Evolutionary conservation across 2,113 vertebrate genomes (phyloP), one percentile per base, ranked within the genome.

Genomic region (Ictalurus punctatus): DNA sequence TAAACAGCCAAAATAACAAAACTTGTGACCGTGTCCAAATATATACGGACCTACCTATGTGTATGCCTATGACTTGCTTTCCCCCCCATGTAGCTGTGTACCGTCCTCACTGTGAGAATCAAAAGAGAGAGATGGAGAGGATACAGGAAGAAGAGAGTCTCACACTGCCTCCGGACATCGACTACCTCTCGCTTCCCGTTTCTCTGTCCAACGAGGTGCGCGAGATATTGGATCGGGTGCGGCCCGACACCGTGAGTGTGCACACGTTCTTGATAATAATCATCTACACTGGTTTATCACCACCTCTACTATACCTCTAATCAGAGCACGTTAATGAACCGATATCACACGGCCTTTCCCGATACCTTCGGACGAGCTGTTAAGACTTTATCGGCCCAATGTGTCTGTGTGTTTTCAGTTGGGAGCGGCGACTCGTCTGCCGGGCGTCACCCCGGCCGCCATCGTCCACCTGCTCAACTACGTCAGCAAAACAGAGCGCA

Each of bases 361-460:
- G 21, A 44, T 14, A 52, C 40, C 69, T 19, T 71, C 17, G 13
- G 5, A 34, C 16, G n/a, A 69, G 13, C 34, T 34, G n/a, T 73
- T 74, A 34, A 48, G 30, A 17, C 16, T 69, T 69, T 5, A 69
- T 37, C 34, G 30, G 34, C 48, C 48, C 9, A 9, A 13, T 13
- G 8, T 4, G 19, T 17, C 13, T 84, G 56, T 21, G 54, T 61
- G 48, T 74, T 63, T 0, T 85, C 92, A 99, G 98, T 95, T 99
- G 2, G 97, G 97, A 0, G 97, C 97, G 6, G 96, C 97, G 54
- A 95, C 96, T 78, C 97, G 97, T 63, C 94, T 98, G 89, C 96
- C 97, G 91, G 98, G 98, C 19, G 93, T 99, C 59, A 99, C 98
- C 37, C 97, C 98, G 0, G 97, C 98, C 85, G 97, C 97, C n/a